Conservation (phyloP, 2,888 invertebrate species). For the Formica aserva region DNA sequence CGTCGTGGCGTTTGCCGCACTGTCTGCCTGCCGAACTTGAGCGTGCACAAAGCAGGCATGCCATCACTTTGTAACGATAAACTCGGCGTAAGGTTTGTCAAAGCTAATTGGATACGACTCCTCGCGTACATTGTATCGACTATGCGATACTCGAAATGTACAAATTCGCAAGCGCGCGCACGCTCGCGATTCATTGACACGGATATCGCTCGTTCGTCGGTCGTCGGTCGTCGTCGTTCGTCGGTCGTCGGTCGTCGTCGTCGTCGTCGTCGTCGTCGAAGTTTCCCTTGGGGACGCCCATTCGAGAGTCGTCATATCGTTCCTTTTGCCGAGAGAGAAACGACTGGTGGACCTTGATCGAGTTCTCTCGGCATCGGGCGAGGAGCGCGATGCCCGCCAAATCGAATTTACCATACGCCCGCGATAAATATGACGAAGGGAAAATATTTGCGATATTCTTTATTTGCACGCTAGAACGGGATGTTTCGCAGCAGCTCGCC, state of each 20-base stretch:
- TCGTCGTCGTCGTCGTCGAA: background rate
- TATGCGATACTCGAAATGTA: conserved; percentile 42
- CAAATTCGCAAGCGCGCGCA: conserved; percentile 33
- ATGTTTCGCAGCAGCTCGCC: conserved; percentile 6
- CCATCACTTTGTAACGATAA: conserved; percentile 55
- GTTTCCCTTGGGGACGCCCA: conserved; percentile 28
- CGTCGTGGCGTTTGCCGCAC: background rate
- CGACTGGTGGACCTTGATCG: conserved; percentile 31
- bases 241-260: background rate
- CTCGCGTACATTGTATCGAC: conserved; percentile 26
- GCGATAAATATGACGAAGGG: conserved; percentile 38
- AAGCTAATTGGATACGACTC: conserved; percentile 56
- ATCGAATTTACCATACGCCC: conserved; percentile 48
- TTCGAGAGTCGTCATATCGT: conserved; percentile 49
- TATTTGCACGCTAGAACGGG: conserved; percentile 5
- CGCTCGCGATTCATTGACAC: conserved; percentile 31
- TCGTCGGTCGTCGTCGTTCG: conserved; percentile 20
- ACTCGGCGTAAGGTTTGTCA: conserved; percentile 53
- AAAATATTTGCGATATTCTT: conserved; percentile 50
- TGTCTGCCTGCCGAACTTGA: conserved; percentile 28
- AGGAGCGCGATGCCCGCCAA: conserved; percentile 38
- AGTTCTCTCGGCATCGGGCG: conserved; percentile 21
- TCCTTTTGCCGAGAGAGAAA: conserved; percentile 25
- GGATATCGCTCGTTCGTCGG: conserved; percentile 27
- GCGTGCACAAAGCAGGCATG: conserved; percentile 47